phyloP scores from a whole-genome alignment of 2,888 invertebrate genomes.

The Lepidocyrtoides sp. region DNA sequence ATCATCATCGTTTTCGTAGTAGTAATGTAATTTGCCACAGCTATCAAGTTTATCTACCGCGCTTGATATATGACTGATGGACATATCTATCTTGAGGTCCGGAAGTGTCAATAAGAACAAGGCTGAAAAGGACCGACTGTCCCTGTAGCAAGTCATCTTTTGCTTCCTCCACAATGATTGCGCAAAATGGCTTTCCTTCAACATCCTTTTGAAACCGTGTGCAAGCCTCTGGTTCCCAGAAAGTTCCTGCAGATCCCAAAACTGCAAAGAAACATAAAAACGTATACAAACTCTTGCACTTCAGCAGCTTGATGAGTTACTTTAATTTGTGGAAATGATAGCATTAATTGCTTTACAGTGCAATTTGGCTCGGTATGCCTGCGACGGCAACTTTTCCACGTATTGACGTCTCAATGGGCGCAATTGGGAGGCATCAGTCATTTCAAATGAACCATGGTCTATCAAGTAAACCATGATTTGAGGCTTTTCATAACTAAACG shows the following conservation, averaged over 20 bases:
- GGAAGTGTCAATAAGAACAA: conserved; percentile 83
- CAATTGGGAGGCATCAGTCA: conserved; percentile 79
- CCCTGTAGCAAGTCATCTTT: conserved; percentile 80
- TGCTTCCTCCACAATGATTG: conserved; percentile 82
- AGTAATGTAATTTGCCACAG: too few species aligned
- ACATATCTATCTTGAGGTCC: conserved; percentile 83
- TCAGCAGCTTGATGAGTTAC: too few species aligned
- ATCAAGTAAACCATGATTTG: conserved; percentile 82
- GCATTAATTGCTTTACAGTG: conserved; percentile 67
- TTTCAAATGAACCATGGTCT: conserved; percentile 82
- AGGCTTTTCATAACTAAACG: conserved; percentile 79
- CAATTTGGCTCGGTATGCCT: conserved; percentile 82
- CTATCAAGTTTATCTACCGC: conserved; percentile 61
- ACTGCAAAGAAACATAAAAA: conserved; percentile 63
- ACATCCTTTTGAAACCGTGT: conserved; percentile 82
- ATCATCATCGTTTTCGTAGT: neutral
- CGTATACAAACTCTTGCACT: too few species aligned
- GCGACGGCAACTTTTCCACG: conserved; percentile 79
- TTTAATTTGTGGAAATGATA: neutral
- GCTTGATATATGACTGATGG: conserved; percentile 78
- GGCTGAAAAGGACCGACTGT: conserved; percentile 77
- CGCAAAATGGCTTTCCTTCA: conserved; percentile 83
- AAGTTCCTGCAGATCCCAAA: conserved; percentile 69
- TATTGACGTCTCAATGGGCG: conserved; percentile 80
- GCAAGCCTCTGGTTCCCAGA: conserved; percentile 82